Evolutionary conservation across 2,797 vertebrate genomes (phyloP), one percentile per base, ranked within the genome.

Genomic region (Borostomias antarcticus): DNA sequence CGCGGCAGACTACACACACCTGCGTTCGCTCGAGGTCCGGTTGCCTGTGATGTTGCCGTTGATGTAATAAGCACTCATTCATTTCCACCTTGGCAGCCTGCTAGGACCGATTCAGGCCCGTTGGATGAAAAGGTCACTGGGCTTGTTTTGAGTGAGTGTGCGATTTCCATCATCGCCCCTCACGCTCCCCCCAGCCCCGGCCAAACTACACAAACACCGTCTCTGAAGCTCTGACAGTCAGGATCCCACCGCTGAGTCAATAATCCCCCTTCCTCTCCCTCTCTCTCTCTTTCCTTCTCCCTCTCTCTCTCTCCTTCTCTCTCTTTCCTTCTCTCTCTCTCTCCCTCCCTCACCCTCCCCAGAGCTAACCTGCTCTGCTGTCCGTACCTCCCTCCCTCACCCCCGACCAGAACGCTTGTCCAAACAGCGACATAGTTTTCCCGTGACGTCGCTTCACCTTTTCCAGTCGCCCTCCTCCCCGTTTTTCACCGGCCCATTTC

Each of bases 81-180:
- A 85, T 86, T 73, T 86, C 66, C 68, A 77, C 53, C 29, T 63
- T 76, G 82, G 79, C 76, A 76, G 73, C 82, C 81, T 79, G 81
- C 84, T 81, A 78, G 66, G 76, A 81, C 72, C 72, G 75, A 84
- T 80, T 86, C 80, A 63, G 74, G 76, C 66, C 71, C 52, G 35
- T 23, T 51, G 59, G 79, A 87, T 85, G 83, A 87, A 88, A 87
- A 85, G 84, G 82, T 85, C 82, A 83, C 67, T 64, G 50, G 79
- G 77, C 84, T 79, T 84, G 81, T 86, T 86, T 86, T 87, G 79
- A 87, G 75, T 78, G 77, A 82, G 84, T 84, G 81, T 85, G 85
- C 80, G 79, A 83, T 88, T 88, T 89, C 87, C 86, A 85, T 90
- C 88, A 87, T 86, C 81, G 35, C 72, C 66, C 80, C 21, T 61